phyloP scores from a whole-genome alignment of 1,140 invertebrate genomes.

The Nephotettix cincticeps region DNA sequence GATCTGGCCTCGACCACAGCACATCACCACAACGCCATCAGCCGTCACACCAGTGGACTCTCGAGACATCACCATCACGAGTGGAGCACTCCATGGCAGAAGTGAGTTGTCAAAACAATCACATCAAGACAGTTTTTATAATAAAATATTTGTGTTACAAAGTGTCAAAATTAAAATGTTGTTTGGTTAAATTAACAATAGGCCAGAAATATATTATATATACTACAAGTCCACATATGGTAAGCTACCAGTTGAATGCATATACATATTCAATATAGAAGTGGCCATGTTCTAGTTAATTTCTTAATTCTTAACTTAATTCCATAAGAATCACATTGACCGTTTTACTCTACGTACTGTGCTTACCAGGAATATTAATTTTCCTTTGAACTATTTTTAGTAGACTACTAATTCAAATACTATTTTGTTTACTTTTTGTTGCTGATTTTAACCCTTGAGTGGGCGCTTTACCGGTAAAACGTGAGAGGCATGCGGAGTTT shows the following conservation, averaged over 20 bases:
- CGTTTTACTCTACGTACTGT: neutral
- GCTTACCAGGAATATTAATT: too few species aligned
- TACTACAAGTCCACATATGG: neutral
- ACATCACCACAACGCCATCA: constrained; percentile 57
- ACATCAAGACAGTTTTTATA: neutral
- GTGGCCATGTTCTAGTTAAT: neutral
- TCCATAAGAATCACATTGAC: neutral
- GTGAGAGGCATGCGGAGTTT: too few species aligned
- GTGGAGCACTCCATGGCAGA: constrained; percentile 45
- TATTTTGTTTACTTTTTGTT: too few species aligned
- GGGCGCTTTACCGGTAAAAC: too few species aligned
- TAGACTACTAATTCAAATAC: too few species aligned
- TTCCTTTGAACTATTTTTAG: too few species aligned
- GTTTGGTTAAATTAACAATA: neutral
- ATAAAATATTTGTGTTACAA: neutral
- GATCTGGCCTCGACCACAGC: constrained; percentile 73
- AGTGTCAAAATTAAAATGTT: neutral
- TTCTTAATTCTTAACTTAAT: neutral
- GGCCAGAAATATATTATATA: neutral
- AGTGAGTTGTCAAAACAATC: constrained; percentile 39
- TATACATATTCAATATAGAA: neutral
- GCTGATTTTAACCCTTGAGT: too few species aligned
- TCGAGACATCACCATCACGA: constrained; percentile 53
- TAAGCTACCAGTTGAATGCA: neutral
- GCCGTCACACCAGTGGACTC: constrained; percentile 60